These are phyloP conservation scores for Hypsibius dujardini DNA, from an alignment of 1,140 invertebrate species.

Conservation along the genomic window DNA sequence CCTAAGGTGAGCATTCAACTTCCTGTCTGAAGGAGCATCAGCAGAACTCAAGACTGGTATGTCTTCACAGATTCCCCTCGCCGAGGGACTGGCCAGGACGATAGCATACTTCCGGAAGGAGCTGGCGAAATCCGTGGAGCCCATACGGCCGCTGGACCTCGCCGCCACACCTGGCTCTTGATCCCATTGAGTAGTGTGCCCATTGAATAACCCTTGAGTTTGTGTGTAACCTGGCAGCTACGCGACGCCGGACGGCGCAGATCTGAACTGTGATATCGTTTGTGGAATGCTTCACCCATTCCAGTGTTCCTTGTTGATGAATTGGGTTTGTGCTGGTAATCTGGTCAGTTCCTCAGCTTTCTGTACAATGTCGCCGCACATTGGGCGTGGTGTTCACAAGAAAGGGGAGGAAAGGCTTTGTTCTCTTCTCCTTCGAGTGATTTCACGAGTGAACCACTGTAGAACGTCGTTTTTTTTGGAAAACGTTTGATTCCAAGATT, in stretches of 20 bases:
- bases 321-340: too few species aligned
- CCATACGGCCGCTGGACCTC: neutral
- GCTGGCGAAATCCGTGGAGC: constrained; percentile 41
- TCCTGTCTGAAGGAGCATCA: neutral
- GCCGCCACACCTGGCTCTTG: too few species aligned
- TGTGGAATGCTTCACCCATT: neutral
- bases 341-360: too few species aligned
- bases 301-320: neutral
- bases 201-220: neutral
- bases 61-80: constrained; percentile 46
- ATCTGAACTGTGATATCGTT: neutral
- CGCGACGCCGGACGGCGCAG: neutral
- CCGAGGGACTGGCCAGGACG: constrained; percentile 64
- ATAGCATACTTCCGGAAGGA: constrained; percentile 79
- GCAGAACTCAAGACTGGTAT: neutral
- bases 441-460: too few species aligned
- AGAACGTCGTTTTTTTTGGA: too few species aligned
- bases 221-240: neutral
- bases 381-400: too few species aligned
- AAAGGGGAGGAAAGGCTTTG: too few species aligned
- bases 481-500: too few species aligned
- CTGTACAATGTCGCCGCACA: too few species aligned
- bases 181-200: too few species aligned
- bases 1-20: constrained; percentile 50
- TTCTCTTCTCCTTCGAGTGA: too few species aligned